Conservation (phyloP, 2,797 vertebrate species). For the Psittacula derbiana region DNA sequence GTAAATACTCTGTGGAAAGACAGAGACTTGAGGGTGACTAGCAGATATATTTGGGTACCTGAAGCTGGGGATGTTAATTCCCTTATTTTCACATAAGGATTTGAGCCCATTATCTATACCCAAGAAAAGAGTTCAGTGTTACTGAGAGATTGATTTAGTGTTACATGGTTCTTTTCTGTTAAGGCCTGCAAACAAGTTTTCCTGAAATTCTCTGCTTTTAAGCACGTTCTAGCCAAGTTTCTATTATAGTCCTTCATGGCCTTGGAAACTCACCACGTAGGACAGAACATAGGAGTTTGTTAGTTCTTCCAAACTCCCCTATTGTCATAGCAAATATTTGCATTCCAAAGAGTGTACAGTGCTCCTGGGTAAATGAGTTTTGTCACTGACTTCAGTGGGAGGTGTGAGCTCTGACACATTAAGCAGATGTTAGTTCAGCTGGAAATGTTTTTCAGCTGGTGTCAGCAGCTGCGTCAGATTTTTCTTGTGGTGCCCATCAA, state of each 20-base stretch:
- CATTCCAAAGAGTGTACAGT: background rate
- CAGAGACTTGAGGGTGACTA: background rate
- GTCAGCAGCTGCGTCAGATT: background rate
- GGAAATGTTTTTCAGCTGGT: background rate
- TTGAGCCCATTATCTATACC: background rate
- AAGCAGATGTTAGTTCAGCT: constrained; percentile 29
- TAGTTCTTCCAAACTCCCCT: background rate
- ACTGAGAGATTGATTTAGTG: background rate
- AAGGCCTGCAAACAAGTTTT: background rate
- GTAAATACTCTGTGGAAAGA: background rate
- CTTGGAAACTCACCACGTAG: background rate
- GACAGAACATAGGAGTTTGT: background rate
- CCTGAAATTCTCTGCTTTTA: background rate
- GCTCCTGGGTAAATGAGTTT: background rate
- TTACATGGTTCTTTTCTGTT: background rate
- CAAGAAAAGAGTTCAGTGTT: background rate
- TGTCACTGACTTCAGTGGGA: background rate
- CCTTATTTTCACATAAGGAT: background rate
- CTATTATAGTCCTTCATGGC: background rate
- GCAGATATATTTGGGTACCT: background rate
- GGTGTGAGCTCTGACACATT: background rate
- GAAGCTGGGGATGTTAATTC: background rate
- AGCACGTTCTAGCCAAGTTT: background rate
- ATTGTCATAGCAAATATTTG: constrained; percentile 25
- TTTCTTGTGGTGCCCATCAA: background rate